Conservation (phyloP, 2,113 vertebrate species). For the Cepphus grylle region DNA sequence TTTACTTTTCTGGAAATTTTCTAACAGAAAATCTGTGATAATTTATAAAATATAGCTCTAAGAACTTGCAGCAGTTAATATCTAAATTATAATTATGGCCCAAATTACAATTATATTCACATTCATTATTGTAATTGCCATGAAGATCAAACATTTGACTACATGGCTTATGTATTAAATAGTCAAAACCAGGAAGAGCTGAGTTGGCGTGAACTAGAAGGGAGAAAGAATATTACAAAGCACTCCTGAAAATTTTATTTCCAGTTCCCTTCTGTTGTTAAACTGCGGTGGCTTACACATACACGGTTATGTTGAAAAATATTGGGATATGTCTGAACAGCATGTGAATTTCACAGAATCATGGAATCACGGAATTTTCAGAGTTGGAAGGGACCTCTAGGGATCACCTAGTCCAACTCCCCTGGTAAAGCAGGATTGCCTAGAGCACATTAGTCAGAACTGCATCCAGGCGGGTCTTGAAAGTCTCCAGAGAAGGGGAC, state of each 20-base stretch:
- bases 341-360: neutral
- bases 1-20: neutral
- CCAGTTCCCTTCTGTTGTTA: neutral
- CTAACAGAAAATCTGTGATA: neutral
- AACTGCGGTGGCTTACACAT: neutral
- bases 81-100: neutral
- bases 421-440: too few relatives aligned
- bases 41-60: neutral
- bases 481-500: too few relatives aligned
- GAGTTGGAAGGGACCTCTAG: too few relatives aligned
- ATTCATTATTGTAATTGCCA: neutral
- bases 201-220: neutral
- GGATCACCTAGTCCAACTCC: too few relatives aligned
- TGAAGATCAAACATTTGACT: neutral
- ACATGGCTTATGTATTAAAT: neutral
- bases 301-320: neutral
- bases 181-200: neutral
- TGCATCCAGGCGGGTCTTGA: too few relatives aligned
- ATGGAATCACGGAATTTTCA: too few relatives aligned
- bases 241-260: neutral
- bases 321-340: neutral
- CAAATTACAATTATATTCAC: neutral
- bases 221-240: neutral
- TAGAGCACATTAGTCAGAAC: too few relatives aligned
- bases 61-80: neutral